These are phyloP conservation scores for Microcaecilia unicolor DNA, from an alignment of 2,797 vertebrate species.

Conservation along the genomic window DNA sequence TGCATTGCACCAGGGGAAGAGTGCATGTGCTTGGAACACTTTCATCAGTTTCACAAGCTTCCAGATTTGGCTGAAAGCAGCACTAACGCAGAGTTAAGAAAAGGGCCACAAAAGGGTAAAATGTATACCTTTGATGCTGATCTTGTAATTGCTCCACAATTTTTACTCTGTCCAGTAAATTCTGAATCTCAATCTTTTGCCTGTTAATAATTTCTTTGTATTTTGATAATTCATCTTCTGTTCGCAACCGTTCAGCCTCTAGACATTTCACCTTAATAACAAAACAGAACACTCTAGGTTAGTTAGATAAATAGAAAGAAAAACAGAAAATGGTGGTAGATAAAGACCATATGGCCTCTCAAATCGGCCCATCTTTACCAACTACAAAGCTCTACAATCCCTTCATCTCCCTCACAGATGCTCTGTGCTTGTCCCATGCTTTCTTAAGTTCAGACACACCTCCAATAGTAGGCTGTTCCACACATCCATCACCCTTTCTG, in stretches of 20 bases:
- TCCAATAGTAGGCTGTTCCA: too few species aligned
- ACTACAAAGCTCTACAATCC: too few species aligned
- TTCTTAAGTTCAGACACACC: too few species aligned
- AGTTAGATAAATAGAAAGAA: not conserved
- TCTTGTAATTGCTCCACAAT: slow-evolving; percentile 69
- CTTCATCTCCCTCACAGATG: too few species aligned
- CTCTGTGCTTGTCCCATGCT: too few species aligned
- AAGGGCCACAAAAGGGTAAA: not conserved
- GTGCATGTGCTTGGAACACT: not conserved
- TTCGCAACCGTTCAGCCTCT: slow-evolving; percentile 91
- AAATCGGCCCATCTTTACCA: too few species aligned
- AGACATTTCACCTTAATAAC: slow-evolving; percentile 77
- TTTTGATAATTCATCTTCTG: slow-evolving; percentile 90
- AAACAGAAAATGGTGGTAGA: too few species aligned
- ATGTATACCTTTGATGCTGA: slow-evolving; percentile 69
- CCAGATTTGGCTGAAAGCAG: not conserved
- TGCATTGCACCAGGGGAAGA: not conserved
- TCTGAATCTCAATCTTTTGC: slow-evolving; percentile 91
- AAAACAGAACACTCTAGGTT: slow-evolving; percentile 5
- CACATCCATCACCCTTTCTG: too few species aligned
- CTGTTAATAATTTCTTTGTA: slow-evolving; percentile 97
- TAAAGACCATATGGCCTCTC: too few species aligned
- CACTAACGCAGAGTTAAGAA: not conserved
- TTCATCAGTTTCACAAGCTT: not conserved
- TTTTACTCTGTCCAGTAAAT: slow-evolving; percentile 76